A percentile compares a stretch with the other conserved stretches of the same genome.
Evolutionary conservation across 2,797 vertebrate species (phyloP).

Genomic region (Muscicapa striata): DNA sequence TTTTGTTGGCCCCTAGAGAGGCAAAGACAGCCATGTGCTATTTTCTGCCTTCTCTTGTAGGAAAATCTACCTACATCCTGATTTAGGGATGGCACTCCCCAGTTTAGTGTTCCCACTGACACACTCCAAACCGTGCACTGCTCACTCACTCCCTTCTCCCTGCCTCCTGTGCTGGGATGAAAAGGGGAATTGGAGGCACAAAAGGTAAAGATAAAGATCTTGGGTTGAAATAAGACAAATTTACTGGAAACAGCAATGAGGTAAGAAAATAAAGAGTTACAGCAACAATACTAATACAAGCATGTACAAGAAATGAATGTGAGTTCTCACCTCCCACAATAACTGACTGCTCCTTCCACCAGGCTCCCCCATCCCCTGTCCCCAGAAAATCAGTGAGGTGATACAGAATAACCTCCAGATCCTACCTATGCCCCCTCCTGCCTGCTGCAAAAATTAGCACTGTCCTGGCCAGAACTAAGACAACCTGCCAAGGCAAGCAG

Average conservation of each 20-base stretch:
- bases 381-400: neutral
- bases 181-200: neutral
- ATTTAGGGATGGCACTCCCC: neutral
- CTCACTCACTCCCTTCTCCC: neutral
- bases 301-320: rapidly evolving
- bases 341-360: neutral
- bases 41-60: neutral
- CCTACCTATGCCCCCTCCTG: neutral
- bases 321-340: neutral
- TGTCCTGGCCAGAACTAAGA: neutral
- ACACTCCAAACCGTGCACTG: neutral
- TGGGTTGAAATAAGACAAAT: neutral
- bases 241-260: neutral
- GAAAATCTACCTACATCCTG: neutral
- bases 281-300: neutral
- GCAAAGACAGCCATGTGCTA: neutral
- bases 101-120: neutral
- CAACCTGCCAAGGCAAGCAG: neutral
- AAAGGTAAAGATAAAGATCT: neutral
- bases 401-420: neutral
- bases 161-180: neutral
- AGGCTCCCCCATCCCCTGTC: neutral
- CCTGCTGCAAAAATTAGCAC: neutral
- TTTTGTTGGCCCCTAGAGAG: neutral
- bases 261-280: neutral